phyloP scores from a whole-genome alignment of 53 echinoderm and acorn worm species.

The Apostichopus leukothele region DNA sequence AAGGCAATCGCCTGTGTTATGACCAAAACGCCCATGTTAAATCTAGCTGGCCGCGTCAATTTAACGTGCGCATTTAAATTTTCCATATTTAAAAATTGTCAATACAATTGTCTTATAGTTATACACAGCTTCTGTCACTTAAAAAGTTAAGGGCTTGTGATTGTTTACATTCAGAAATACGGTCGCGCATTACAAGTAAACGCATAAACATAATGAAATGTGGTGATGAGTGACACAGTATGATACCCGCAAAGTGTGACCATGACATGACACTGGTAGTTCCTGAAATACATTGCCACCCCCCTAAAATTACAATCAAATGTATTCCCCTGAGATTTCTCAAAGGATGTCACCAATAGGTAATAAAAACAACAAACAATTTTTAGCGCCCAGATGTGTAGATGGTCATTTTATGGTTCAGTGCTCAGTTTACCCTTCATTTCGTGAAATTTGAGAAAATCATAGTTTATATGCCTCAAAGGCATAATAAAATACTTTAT shows the following conservation, averaged over 20 bases:
- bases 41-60: too few species aligned
- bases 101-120: too few species aligned
- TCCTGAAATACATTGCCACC: neutral
- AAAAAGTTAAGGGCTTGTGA: too few species aligned
- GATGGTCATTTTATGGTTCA: slow-evolving; percentile 46
- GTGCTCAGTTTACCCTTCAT: slow-evolving; percentile 16
- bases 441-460: slow-evolving; percentile 51
- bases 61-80: too few species aligned
- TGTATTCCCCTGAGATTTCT: neutral
- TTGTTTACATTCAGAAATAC: too few species aligned
- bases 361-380: neutral
- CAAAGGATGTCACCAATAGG: neutral
- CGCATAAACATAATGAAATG: neutral
- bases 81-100: too few species aligned
- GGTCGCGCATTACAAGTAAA: too few species aligned
- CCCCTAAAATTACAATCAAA: neutral
- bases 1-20: too few species aligned
- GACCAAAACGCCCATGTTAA: too few species aligned
- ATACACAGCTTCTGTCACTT: too few species aligned
- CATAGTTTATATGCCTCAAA: slow-evolving; percentile 47
- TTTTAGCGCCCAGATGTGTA: neutral
- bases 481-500: slow-evolving; percentile 46
- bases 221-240: neutral
- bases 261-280: neutral
- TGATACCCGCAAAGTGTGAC: neutral